These are phyloP conservation scores for Ferdinandea cuprea DNA, from an alignment of 2,888 invertebrate species.

Conservation along the genomic window DNA sequence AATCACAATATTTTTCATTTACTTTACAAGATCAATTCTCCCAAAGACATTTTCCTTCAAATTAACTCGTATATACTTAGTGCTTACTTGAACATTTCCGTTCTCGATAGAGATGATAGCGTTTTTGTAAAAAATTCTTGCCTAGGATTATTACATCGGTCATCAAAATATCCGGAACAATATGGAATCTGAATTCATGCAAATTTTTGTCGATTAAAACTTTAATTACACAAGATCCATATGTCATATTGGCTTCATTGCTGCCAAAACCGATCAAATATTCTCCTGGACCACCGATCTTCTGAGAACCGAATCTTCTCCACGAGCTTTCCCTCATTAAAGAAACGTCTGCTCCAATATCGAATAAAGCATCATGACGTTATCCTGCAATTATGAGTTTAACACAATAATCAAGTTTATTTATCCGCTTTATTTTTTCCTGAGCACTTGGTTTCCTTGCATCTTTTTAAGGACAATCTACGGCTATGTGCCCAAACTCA, in stretches of 20 bases:
- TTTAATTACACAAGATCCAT: constrained; percentile 25
- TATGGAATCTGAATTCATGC: too few species aligned
- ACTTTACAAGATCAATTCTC: background rate
- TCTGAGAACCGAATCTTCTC: constrained; percentile 9
- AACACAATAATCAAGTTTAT: constrained; percentile 23
- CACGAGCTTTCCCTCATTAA: constrained; percentile 33
- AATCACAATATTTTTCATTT: background rate
- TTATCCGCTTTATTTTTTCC: constrained; percentile 11
- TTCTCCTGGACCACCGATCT: constrained; percentile 24
- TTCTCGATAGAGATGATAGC: background rate
- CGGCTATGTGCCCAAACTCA: constrained; percentile 46
- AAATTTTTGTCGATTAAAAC: too few species aligned
- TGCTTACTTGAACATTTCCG: constrained; percentile 6
- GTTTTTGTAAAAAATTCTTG: background rate
- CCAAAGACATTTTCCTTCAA: constrained; percentile 14
- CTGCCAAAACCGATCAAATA: constrained; percentile 29
- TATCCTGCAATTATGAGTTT: constrained; percentile 8
- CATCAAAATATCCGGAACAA: constrained; percentile 26
- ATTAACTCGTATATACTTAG: background rate
- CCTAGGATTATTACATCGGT: background rate
- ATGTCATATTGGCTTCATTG: constrained; percentile 2
- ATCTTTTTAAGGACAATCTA: constrained; percentile 26
- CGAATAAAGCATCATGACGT: constrained; percentile 17
- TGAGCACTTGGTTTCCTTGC: background rate
- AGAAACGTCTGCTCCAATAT: constrained; percentile 27